Evolutionary conservation across 2,113 vertebrate genomes (phyloP).

Genomic region (Xiphophorus hellerii): DNA sequence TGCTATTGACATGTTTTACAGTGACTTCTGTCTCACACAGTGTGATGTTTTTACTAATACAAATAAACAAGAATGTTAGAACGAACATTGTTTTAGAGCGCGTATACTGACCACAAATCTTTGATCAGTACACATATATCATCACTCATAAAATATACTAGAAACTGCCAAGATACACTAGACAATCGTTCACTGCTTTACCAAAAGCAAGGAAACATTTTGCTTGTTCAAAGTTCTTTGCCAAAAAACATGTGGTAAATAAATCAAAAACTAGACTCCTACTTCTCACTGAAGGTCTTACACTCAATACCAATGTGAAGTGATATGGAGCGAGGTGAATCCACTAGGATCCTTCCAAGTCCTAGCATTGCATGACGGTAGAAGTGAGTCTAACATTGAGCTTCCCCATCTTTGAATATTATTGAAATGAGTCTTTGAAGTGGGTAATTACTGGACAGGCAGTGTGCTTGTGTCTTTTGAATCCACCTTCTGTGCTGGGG

Average conservation of each 20-base stretch:
- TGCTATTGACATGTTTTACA: too few relatives aligned
- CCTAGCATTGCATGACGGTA: slow-evolving; percentile 21
- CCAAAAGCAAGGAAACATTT: not conserved
- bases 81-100: not conserved
- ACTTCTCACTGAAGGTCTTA: not conserved
- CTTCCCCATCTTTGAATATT: slow-evolving; percentile 64
- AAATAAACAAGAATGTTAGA: too few relatives aligned
- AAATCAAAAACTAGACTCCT: slow-evolving; percentile 10
- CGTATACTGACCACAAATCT: not conserved
- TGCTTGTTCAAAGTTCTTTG: not conserved
- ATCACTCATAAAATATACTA: not conserved
- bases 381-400: slow-evolving; percentile 43
- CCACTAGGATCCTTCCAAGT: not conserved
- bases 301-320: not conserved
- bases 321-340: slow-evolving; percentile 6
- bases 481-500: slow-evolving; percentile 63
- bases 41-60: too few relatives aligned
- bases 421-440: slow-evolving; percentile 67
- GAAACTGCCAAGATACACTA: slow-evolving; percentile 1
- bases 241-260: not conserved
- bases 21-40: too few relatives aligned
- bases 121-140: too few relatives aligned
- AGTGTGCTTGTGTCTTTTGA: slow-evolving; percentile 56
- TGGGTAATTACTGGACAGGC: slow-evolving; percentile 65
- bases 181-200: not conserved